Conservation (phyloP, 2,113 vertebrate species). For the Apodemus speciosus region DNA sequence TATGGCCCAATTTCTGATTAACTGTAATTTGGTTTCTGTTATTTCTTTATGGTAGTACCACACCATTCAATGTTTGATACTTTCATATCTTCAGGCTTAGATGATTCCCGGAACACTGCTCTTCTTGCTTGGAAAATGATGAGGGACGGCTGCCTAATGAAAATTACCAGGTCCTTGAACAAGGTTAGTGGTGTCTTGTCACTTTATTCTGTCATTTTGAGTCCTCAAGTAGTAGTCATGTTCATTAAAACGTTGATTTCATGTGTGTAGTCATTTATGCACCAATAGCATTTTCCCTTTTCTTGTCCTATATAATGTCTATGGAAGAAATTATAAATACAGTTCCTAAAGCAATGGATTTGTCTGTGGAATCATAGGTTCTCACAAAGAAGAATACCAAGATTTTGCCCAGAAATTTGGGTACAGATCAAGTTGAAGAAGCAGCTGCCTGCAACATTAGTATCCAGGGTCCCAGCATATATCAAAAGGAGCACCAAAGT, state of each 20-base stretch:
- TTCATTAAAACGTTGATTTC: slow-evolving; percentile 38
- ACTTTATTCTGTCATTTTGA: slow-evolving; percentile 65
- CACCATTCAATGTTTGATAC: slow-evolving; percentile 10
- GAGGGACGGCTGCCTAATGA: slow-evolving; percentile 93
- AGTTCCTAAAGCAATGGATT: slow-evolving; percentile 78
- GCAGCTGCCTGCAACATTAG: slow-evolving; percentile 64
- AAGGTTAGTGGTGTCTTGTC: slow-evolving; percentile 89
- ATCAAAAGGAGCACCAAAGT: slow-evolving; percentile 49
- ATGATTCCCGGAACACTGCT: slow-evolving; percentile 96
- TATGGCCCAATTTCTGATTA: neutral
- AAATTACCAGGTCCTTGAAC: slow-evolving; percentile 90
- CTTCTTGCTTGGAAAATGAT: slow-evolving; percentile 93
- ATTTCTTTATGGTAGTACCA: slow-evolving; percentile 3
- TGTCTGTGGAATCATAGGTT: slow-evolving; percentile 82
- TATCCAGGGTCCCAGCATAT: slow-evolving; percentile 21
- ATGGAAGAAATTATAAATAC: slow-evolving; percentile 64
- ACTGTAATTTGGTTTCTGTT: neutral
- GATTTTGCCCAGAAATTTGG: slow-evolving; percentile 71
- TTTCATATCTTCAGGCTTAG: slow-evolving; percentile 87
- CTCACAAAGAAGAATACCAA: slow-evolving; percentile 75
- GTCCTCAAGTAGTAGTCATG: slow-evolving; percentile 5
- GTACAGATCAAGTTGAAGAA: slow-evolving; percentile 55
- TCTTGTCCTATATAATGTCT: slow-evolving; percentile 40
- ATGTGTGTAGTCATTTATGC: slow-evolving; percentile 50
- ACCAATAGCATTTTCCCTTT: slow-evolving; percentile 59